Evolutionary conservation across 2,113 vertebrate species (phyloP), one percentile per base, ranked within the genome.

Genomic region (Apaloderma vittatum): DNA sequence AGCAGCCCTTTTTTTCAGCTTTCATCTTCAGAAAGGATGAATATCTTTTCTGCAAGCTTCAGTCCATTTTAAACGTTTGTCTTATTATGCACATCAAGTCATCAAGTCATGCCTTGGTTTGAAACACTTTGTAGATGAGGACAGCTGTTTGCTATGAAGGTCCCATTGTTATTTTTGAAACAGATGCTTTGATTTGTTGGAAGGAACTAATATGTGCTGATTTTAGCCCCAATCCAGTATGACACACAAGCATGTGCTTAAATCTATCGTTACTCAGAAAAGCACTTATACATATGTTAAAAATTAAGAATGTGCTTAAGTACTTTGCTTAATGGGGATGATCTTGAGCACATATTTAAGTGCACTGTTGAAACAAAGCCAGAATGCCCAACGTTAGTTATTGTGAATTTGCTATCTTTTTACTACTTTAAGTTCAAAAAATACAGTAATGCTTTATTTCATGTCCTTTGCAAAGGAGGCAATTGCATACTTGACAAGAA

Each of bases 291-390:
- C 95, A 96, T 94, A 95, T 96, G 96, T 94, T 96, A 93, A 94
- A 96, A 97, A 96, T 96, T 97, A 96, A 94, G 95, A 96, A 95
- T 87, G 70, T 93, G 80, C 94, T 97, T 97, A 97, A 97, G 91
- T 96, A 73, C 70, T 96, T 83, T 87, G 45, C 95, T 94, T 97
- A 97, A 97, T 91, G 91, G 94, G 27, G 80, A 95, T 94, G 93
- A 91, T 97, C 66, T 91, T 78, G 93, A 93, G n/a, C 83, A 94
- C 61, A 75, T 94, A 94, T 96, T 95, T 92, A 96, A 97, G 90
- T 97, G 94, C 88, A 90, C 72, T 88, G 55, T 88, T 97, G 96
- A 96, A 93, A 88, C 59, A 62, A 74, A 79, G 88, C 94, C 92
- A 97, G 86, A 83, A 93, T 88, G 82, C 58, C 88, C 92, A 97